Percentiles rank a stretch among this genome's conserved stretches.
Evolutionary conservation across 2,888 invertebrate genomes (phyloP).

Genomic region (Perdita meconis): DNA sequence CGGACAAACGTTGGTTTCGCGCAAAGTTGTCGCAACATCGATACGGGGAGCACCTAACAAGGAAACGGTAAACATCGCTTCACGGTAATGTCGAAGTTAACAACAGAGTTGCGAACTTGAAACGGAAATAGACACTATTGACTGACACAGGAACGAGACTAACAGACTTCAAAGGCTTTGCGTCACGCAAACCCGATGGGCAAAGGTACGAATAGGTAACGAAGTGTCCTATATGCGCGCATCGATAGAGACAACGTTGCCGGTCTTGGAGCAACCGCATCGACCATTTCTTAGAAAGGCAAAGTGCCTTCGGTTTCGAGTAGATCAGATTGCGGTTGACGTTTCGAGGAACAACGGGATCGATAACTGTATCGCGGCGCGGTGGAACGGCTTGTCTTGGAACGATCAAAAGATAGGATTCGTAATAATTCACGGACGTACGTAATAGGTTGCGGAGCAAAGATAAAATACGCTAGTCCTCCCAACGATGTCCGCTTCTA

Average conservation of each 20-base stretch:
- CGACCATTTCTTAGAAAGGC: constrained; percentile 29
- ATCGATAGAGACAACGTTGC: constrained; percentile 8
- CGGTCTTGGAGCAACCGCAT: constrained; percentile 9
- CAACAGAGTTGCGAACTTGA: neutral
- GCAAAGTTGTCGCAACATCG: neutral
- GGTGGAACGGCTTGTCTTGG: neutral
- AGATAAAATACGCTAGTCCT: neutral
- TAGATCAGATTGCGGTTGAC: constrained; percentile 18
- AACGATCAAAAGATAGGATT: constrained; percentile 4
- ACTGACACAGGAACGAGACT: neutral
- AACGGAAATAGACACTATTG: constrained; percentile 20
- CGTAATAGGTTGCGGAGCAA: neutral
- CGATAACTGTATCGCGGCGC: constrained; percentile 25
- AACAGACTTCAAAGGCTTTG: constrained; percentile 18
- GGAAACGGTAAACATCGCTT: neutral
- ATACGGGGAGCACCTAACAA: neutral
- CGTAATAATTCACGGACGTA: neutral
- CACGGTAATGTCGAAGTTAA: neutral
- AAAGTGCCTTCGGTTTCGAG: neutral
- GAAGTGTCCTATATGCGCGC: neutral
- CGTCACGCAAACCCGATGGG: constrained; percentile 15
- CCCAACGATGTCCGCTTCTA: neutral
- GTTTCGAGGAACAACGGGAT: constrained; percentile 52
- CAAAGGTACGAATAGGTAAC: neutral
- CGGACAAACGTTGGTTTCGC: neutral